These are phyloP conservation scores for Rhingia rostrata DNA, from an alignment of 2,888 invertebrate species.

Conservation along the genomic window DNA sequence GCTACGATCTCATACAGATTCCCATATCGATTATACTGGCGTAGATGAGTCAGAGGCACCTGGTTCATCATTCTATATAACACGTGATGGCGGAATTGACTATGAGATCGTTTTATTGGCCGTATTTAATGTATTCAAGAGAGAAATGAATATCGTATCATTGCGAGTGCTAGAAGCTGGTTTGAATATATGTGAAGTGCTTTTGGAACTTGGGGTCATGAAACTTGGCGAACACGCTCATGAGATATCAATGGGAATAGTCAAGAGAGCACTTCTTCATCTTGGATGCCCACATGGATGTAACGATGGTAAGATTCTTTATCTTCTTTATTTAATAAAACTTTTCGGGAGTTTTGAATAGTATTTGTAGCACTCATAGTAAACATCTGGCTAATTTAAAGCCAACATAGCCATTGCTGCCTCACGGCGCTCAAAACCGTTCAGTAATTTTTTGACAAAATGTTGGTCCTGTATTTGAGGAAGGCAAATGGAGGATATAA, in stretches of 20 bases:
- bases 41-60: conserved; percentile 95
- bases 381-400: no score
- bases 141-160: conserved; percentile 92
- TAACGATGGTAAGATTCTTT: conserved; percentile 85
- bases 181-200: conserved; percentile 94
- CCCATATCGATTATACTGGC: conserved; percentile 93
- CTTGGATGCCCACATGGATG: conserved; percentile 98
- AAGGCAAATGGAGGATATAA: no score
- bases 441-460: no score
- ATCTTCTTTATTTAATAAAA: neutral
- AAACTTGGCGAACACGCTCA: conserved; percentile 84
- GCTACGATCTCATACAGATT: conserved; percentile 94
- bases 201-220: conserved; percentile 94
- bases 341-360: no score
- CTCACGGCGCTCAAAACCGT: no score
- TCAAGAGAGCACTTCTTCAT: conserved; percentile 86
- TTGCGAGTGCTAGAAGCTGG: conserved; percentile 96
- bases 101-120: conserved; percentile 93
- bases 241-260: conserved; percentile 82
- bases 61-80: conserved; percentile 95
- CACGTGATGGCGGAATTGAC: conserved; percentile 96
- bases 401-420: no score
- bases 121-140: conserved; percentile 92
- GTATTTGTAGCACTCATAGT: no score
- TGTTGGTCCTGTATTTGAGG: no score